Base-by-base conservation (phyloP, 2,113 vertebrate genomes). In the Theristicus caerulescens region DNA sequence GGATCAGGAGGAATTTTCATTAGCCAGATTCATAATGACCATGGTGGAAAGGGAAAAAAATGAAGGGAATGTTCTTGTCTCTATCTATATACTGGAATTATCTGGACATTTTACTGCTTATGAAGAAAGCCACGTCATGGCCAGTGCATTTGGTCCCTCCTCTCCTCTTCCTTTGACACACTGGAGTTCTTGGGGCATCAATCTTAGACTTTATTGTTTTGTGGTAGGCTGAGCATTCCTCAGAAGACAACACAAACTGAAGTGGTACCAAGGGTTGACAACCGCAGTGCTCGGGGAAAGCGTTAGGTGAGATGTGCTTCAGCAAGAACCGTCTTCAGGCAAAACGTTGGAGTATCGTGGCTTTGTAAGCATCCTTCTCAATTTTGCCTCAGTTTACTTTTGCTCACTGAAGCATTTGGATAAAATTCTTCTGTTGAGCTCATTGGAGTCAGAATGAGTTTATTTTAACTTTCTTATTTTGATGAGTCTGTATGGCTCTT, bases 301-400 rank as follows among this genome's bases (percentile, higher is more conserved):
- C 9, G 11, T 55, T 24, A 49, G 40, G 86, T 76, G 84, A 71
- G 54, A 36, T 9, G 8, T 25, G 24, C 19, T 79, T 74, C 52
- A 40, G 10, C 26, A 36, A 38, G 72, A 86, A 19, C 24, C 4
- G 0, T 40, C 44, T 47, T 47, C 34, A 57, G 47, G 72, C 34
- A 94, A 47, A 72, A 32, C 7, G 6, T 65, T 65, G 40, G 36
- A 49, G 36, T 65, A 25, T 19, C 1, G 4, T 34, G 15, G 6
- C 11, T 44, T 22, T n/a, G 34, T 54, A 20, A 71, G 40, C 25
- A 29, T 61, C 19, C 57, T 62, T 78, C 61, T 74, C 4, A 0
- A 1, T 52, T 94, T 94, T 95, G 81, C 95, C 89, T 94, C 88
- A 55, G 89, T 94, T 97, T 94, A 79, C 91, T 95, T 91, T 21